These are phyloP conservation scores for Tetramorium bicarinatum DNA, from an alignment of 2,888 invertebrate species.

Conservation along the genomic window DNA sequence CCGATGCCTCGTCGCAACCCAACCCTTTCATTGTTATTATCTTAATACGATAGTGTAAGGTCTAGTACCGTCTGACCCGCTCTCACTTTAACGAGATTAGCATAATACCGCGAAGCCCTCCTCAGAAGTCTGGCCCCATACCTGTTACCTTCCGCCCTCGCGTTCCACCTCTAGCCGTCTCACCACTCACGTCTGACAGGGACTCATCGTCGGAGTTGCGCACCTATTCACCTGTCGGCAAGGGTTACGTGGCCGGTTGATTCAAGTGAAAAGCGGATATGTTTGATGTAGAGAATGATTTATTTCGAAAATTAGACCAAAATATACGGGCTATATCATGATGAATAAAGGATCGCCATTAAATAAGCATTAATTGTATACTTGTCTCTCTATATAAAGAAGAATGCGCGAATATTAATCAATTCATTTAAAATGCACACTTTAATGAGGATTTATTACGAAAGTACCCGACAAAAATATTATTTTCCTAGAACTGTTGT, in stretches of 20 bases:
- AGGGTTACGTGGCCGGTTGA: slow-evolving; percentile 49
- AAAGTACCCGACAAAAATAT: slow-evolving; percentile 24
- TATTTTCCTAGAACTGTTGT: slow-evolving; percentile 22
- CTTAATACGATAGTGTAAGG: slow-evolving; percentile 82
- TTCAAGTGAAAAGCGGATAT: slow-evolving; percentile 45
- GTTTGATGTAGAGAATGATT: slow-evolving; percentile 32
- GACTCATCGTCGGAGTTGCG: slow-evolving; percentile 58
- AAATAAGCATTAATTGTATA: slow-evolving; percentile 31
- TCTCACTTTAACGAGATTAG: slow-evolving; percentile 84
- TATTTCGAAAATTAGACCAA: slow-evolving; percentile 17
- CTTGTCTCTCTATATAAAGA: slow-evolving; percentile 13
- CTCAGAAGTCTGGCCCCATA: slow-evolving; percentile 77
- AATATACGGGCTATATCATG: background rate
- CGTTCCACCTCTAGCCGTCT: slow-evolving; percentile 22
- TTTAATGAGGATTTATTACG: slow-evolving; percentile 40
- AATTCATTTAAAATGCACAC: slow-evolving; percentile 18
- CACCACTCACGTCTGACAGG: slow-evolving; percentile 61
- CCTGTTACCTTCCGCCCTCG: slow-evolving; percentile 52
- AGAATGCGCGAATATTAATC: background rate
- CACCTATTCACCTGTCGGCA: slow-evolving; percentile 56
- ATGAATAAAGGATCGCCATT: background rate
- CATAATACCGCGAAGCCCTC: slow-evolving; percentile 84
- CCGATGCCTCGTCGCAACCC: slow-evolving; percentile 67
- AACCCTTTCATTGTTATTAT: slow-evolving; percentile 81
- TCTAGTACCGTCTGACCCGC: slow-evolving; percentile 82